Evolutionary conservation across 2,113 vertebrate species (phyloP).

Genomic region (Neolamprologus hecqui): DNA sequence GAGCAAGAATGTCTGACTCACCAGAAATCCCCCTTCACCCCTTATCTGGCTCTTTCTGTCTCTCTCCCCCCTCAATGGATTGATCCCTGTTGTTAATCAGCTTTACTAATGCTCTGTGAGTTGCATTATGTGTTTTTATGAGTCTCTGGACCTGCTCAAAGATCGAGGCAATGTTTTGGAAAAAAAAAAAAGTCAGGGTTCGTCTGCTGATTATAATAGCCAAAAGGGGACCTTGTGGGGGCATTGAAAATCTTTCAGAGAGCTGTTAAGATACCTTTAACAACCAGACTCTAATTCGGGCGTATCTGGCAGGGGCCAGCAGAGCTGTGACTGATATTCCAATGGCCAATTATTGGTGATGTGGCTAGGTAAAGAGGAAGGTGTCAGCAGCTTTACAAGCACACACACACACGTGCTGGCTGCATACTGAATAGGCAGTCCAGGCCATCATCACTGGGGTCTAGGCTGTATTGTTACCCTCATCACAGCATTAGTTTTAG

Average conservation of each 20-base stretch:
- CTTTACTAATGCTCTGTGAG: constrained; percentile 29
- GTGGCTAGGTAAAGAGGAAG: constrained; percentile 53
- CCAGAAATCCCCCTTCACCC: constrained; percentile 50
- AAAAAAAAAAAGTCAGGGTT: constrained; percentile 45
- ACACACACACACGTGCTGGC: constrained; percentile 9
- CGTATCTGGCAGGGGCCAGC: constrained; percentile 30
- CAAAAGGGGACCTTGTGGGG: constrained; percentile 18
- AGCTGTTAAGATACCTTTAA: constrained; percentile 42
- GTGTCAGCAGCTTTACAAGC: constrained; percentile 59
- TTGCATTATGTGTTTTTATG: constrained; percentile 36
- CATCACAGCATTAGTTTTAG: constrained; percentile 55
- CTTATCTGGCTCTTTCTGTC: background rate
- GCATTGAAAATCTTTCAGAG: constrained; percentile 42
- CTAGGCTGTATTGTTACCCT: constrained; percentile 30
- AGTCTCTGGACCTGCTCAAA: constrained; percentile 4
- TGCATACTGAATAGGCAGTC: constrained; percentile 47
- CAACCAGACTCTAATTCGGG: constrained; percentile 24
- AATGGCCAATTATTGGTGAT: constrained; percentile 56
- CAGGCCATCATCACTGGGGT: constrained; percentile 1
- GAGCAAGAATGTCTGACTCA: constrained; percentile 70
- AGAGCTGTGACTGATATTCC: constrained; percentile 55
- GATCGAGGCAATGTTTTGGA: constrained; percentile 42
- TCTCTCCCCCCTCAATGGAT: constrained; percentile 2
- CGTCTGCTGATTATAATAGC: constrained; percentile 48
- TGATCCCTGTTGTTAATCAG: constrained; percentile 51